A percentile compares a stretch with the other conserved stretches of the same genome.
phyloP scores from a whole-genome alignment of 1,140 invertebrate species.

The Trinorchestia longiramus region DNA sequence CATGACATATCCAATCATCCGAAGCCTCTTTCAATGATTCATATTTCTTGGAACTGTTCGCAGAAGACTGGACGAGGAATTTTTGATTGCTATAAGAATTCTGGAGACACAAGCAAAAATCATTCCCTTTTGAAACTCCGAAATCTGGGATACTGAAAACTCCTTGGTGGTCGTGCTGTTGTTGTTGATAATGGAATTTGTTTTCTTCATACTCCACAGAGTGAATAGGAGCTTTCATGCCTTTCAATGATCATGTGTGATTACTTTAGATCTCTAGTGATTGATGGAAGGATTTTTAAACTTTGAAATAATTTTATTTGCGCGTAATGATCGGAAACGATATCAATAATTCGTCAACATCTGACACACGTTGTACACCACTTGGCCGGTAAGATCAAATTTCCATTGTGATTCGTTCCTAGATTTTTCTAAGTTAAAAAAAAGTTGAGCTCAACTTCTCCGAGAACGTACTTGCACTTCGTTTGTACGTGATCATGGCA shows the following conservation, averaged over 20 bases:
- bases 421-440: neutral
- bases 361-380: neutral
- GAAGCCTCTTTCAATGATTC: neutral
- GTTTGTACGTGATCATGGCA: neutral
- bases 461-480: neutral
- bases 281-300: no score
- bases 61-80: neutral
- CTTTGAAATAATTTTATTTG: neutral
- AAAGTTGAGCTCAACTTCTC: neutral
- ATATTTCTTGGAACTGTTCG: neutral
- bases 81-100: neutral
- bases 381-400: neutral
- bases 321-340: neutral
- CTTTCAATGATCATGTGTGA: neutral
- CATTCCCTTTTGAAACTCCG: neutral
- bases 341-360: neutral
- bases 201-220: neutral
- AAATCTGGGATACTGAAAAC: neutral
- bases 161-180: neutral
- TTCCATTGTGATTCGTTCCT: neutral
- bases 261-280: neutral
- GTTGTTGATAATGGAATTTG: no score
- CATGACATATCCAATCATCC: neutral
- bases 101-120: neutral
- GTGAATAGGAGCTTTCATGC: neutral